Evolutionary conservation across 2,888 invertebrate genomes (phyloP), one percentile per base, ranked within the genome.

Genomic region (Aspidiotus rigidus): DNA sequence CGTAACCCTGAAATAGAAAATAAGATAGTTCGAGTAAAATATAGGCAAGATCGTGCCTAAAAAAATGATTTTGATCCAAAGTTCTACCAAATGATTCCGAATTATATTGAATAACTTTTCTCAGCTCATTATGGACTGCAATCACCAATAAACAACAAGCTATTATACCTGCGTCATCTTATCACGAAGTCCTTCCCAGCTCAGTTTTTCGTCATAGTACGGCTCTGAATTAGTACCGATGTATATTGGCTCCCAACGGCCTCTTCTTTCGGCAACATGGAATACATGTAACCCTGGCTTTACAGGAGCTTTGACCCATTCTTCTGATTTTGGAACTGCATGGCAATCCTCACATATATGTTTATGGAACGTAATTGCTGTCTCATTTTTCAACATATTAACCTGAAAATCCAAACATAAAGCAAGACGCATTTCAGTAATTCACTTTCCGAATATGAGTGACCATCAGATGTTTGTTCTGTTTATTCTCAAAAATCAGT

Each of bases 181-280:
- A 79, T 95, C 94, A 79, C 90, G 89, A 79, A 91, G 91, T 57
- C 94, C 94, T 77, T 95, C 93, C 93, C 94, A 94, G 77, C 90
- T 91, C 71, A 94, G 84, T 76, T 93, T 82, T 78, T 94, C 93
- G 74, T 94, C 94, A 77, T 94, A 94, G 73, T 89, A 82, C 0
- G 93, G 93, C 75, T 93, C 93, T 17, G 84, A 82, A 78, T 93
- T 88, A 0, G 93, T 93, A 16, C 94, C 93, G 71, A 95, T 92
- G 76, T 89, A 94, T 74, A 94, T 93, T 10, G 94, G 94, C 79
- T 94, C 94, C 94, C 94, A 94, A 77, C 90, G 89, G 13, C 89
- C 89, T 40, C 83, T 85, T 62, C 92, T 82, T 76, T 93, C 93
- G 42, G 91, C 92, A 13, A 87, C 86, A 78, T 91, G 88, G 78